phyloP scores from a whole-genome alignment of 2,797 vertebrate genomes.

The Tapera naevia region DNA sequence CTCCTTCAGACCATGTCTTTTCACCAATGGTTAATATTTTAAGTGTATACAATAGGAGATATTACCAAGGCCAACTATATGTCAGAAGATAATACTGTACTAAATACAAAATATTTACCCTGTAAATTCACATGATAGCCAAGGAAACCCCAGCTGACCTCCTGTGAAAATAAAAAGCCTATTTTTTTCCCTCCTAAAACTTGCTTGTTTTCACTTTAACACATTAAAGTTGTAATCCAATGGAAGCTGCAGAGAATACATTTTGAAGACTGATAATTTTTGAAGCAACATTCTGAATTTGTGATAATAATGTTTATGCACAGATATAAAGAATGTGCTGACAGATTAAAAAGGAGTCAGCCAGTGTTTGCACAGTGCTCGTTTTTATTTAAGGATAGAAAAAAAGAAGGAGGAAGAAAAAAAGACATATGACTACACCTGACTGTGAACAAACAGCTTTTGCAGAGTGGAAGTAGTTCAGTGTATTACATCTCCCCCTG shows the following conservation, averaged over 20 bases:
- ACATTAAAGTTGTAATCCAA: conserved; percentile 41
- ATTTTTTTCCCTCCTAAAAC: not conserved
- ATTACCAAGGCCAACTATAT: conserved; percentile 32
- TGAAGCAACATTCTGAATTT: conserved; percentile 70
- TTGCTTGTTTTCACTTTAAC: conserved; percentile 55
- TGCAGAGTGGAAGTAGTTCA: conserved; percentile 53
- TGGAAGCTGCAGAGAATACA: conserved; percentile 38
- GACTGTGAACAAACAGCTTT: conserved; percentile 60
- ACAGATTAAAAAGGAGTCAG: conserved; percentile 75
- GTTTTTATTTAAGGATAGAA: conserved; percentile 54
- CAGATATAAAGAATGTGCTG: conserved; percentile 78
- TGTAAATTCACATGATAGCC: not conserved
- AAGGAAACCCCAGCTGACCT: conserved; percentile 35
- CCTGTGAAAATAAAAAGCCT: conserved; percentile 31
- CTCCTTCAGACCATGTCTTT: conserved; percentile 17
- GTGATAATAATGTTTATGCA: conserved; percentile 77
- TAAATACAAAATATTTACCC: conserved; percentile 63
- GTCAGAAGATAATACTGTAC: conserved; percentile 43
- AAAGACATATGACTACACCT: conserved; percentile 42
- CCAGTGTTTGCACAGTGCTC: conserved; percentile 51
- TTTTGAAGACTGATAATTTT: conserved; percentile 73
- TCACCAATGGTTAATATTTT: conserved; percentile 60
- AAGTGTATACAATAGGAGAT: conserved; percentile 23
- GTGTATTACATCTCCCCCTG: conserved; percentile 21
- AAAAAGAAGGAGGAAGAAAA: not conserved